Percentiles rank a stretch among this genome's conserved stretches.
phyloP scores from a whole-genome alignment of 2,113 vertebrate species.

The Silurus glanis region DNA sequence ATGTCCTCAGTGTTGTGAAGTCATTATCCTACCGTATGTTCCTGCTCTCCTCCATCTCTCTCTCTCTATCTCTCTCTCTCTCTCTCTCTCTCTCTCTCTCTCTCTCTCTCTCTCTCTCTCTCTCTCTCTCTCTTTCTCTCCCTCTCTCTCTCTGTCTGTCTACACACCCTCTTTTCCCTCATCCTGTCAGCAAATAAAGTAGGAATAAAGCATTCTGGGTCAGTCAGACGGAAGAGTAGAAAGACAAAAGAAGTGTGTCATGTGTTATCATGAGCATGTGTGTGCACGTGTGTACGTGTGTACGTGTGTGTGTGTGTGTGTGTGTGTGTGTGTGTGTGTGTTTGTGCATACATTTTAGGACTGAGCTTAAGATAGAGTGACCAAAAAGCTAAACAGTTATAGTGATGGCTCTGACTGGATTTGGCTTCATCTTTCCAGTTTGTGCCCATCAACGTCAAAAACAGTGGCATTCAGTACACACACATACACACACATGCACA shows the following conservation, averaged over 20 bases:
- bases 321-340: constrained; percentile 37
- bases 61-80: neutral
- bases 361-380: constrained; percentile 21
- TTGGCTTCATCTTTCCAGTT: constrained; percentile 64
- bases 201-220: constrained; percentile 39
- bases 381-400: constrained; percentile 61
- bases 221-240: constrained; percentile 36
- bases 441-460: constrained; percentile 68
- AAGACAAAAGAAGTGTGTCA: constrained; percentile 44
- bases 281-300: neutral
- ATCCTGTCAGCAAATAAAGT: constrained; percentile 29
- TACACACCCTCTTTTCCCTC: neutral
- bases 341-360: constrained; percentile 40
- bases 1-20: constrained; percentile 25
- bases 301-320: constrained; percentile 5
- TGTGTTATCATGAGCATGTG: constrained; percentile 21
- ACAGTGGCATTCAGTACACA: constrained; percentile 47
- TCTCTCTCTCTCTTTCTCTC: constrained; percentile 22
- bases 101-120: neutral
- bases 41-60: constrained; percentile 18
- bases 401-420: constrained; percentile 63
- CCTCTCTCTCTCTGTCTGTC: constrained; percentile 12
- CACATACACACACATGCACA: neutral
- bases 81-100: too few species aligned
- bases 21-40: constrained; percentile 40